Base-by-base conservation (phyloP, 2,797 vertebrate genomes). In the Gymnodraco acuticeps region DNA sequence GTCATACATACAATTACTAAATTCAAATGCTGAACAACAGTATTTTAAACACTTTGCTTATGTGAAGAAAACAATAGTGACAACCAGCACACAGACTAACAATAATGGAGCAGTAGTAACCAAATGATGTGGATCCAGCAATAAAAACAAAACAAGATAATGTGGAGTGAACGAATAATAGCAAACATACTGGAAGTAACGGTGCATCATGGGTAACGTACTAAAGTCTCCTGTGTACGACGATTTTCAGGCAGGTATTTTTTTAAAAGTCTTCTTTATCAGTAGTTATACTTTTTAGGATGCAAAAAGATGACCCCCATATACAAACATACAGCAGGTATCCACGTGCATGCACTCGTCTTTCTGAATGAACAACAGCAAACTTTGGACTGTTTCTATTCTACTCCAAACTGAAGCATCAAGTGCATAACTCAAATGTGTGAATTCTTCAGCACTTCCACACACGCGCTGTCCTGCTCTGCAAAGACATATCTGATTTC, bases 1-100 rank as follows among this genome's bases (percentile, higher is more conserved):
- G 88, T 84, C 76, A 91, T 86, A 90, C 78, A 88, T 73, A 78
- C 69, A 80, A 73, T 27, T 27, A 80, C 73, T 81, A 59, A 78
- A 85, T 83, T 12, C 11, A 81, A 90, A 89, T 31, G 31, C 70
- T 70, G 64, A 69, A 70, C 56, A 81, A 80, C 54, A 78, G 51
- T 74, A 86, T 71, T 69, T 58, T 63, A n/a, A 73, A 74, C 65
- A 73, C 31, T 5, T 58, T 73, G 68, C 23, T 64, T 72, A 53
- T 56, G 71, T 78, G 61, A 67, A 74, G 42, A 81, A 78, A 82
- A 70, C 60, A 63, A 72, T 47, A 46, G 70, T 72, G 20, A 63
- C 75, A 91, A 19, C 64, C 61, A 64, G 65, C 46, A 75, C 16
- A 77, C 51, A 72, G 27, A 75, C 15, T 55, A 63, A 41, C 80